phyloP scores from a whole-genome alignment of 1,140 invertebrate species.

The Gonioctena quinquepunctata region DNA sequence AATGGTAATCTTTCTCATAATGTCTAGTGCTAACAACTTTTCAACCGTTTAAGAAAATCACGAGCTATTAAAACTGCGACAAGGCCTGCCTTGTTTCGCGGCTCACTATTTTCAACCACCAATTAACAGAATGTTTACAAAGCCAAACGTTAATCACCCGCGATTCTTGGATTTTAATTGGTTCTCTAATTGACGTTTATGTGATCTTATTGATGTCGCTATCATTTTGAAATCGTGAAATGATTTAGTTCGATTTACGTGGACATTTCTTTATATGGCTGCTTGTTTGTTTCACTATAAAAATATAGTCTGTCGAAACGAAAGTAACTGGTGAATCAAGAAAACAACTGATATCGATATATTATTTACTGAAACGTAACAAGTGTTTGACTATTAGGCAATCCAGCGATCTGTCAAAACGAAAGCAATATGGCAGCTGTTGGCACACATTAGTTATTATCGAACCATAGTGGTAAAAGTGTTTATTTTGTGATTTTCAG shows the following conservation, averaged over 20 bases:
- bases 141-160: slow-evolving; percentile 49
- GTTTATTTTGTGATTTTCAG: no score
- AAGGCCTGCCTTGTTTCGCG: slow-evolving; percentile 46
- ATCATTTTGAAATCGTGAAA: slow-evolving; percentile 22
- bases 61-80: slow-evolving; percentile 54
- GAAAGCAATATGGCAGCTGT: no score
- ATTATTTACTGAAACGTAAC: no score
- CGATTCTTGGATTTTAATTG: slow-evolving; percentile 49
- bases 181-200: slow-evolving; percentile 50
- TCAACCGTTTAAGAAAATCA: slow-evolving; percentile 56
- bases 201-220: slow-evolving; percentile 17
- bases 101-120: slow-evolving; percentile 41
- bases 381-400: no score
- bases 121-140: slow-evolving; percentile 48
- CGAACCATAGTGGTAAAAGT: no score
- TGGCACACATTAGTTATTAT: no score
- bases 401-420: no score
- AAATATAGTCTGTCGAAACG: no score
- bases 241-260: background rate
- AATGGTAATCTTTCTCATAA: slow-evolving; percentile 52
- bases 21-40: slow-evolving; percentile 55
- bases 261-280: background rate
- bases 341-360: no score
- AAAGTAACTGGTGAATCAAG: no score
- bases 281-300: background rate